These are phyloP conservation scores for Zoanthus sociatus DNA, from an alignment of 92 coral and sea anemone species.

Conservation along the genomic window DNA sequence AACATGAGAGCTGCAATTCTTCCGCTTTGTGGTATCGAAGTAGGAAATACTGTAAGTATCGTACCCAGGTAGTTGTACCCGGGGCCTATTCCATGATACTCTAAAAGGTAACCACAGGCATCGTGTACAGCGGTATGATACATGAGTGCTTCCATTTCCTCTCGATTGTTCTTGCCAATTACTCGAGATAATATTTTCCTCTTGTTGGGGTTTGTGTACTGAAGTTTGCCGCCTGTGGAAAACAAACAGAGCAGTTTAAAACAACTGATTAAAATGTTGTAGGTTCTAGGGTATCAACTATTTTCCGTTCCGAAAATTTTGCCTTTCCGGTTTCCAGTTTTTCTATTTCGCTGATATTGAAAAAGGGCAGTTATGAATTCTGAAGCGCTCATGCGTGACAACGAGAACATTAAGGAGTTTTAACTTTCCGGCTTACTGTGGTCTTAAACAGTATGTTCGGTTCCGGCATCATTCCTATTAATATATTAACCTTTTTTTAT, in stretches of 20 bases:
- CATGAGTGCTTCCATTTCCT: constrained; percentile 79
- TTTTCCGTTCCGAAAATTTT: not conserved
- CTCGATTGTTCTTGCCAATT: constrained; percentile 67
- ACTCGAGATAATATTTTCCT: constrained; percentile 72
- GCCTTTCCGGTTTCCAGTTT: not conserved
- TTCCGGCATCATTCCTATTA: too few species aligned
- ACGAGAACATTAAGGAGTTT: too few species aligned
- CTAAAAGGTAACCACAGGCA: constrained; percentile 88
- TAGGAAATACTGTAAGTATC: constrained; percentile 83
- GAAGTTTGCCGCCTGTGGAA: constrained; percentile 65
- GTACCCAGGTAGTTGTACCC: constrained; percentile 96
- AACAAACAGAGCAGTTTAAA: not conserved
- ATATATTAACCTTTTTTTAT: too few species aligned
- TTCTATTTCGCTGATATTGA: too few species aligned
- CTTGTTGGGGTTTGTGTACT: constrained; percentile 51
- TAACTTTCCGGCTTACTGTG: too few species aligned
- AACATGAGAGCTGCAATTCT: constrained; percentile 87
- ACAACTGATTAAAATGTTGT: not conserved
- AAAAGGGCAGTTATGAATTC: too few species aligned
- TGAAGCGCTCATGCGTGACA: too few species aligned
- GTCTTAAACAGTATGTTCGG: too few species aligned
- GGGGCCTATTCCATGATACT: constrained; percentile 87
- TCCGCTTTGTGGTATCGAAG: constrained; percentile 92
- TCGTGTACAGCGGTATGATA: constrained; percentile 94
- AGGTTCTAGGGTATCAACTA: not conserved